Percentiles rank a stretch among this genome's conserved stretches.
phyloP scores from a whole-genome alignment of 2,797 vertebrate species.

The Etheostoma perlongum region DNA sequence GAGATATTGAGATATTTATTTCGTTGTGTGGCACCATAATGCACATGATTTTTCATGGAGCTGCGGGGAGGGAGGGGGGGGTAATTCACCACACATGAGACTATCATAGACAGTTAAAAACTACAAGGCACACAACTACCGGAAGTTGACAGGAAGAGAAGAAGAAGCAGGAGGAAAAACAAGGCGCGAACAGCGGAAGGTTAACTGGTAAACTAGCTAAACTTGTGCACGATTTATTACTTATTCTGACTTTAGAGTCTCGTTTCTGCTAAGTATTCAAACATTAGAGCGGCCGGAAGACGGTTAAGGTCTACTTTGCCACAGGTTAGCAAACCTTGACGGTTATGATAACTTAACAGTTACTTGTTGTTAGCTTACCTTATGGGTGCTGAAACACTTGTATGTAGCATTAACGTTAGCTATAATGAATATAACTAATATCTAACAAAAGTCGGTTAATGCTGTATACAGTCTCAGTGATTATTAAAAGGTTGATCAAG shows the following conservation, averaged over 20 bases:
- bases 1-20: background rate
- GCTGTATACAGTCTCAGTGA: no score
- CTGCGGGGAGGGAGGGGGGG: constrained; percentile 43
- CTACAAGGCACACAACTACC: background rate
- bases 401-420: background rate
- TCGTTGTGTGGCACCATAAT: background rate
- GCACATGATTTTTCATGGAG: background rate
- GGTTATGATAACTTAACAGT: background rate
- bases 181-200: background rate
- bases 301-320: background rate
- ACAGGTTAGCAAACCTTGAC: background rate
- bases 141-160: background rate
- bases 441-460: no score
- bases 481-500: no score
- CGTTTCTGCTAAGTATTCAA: fast-evolving
- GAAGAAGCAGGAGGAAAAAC: background rate
- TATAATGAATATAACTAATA: no score
- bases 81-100: background rate
- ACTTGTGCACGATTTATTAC: background rate
- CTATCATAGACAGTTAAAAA: no score
- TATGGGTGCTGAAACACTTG: background rate
- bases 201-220: background rate
- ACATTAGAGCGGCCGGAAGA: background rate
- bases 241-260: fast-evolving
- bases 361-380: background rate